A percentile compares a stretch with the other conserved stretches of the same genome.
Conservation (phyloP, 1,140 invertebrate species). For the Pogonognathellus flavescens region DNA sequence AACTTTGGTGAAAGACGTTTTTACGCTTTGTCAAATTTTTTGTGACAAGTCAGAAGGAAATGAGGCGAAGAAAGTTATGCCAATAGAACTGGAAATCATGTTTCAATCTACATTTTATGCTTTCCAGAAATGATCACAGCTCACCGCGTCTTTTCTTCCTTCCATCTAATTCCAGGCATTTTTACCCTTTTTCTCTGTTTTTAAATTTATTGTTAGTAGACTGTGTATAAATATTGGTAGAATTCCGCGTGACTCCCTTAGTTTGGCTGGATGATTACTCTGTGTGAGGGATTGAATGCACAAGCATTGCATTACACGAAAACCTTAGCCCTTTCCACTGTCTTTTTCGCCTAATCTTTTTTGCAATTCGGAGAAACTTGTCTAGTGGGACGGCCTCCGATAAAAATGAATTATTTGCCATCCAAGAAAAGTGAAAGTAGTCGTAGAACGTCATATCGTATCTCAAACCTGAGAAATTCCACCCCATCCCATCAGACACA, state of each 20-base stretch:
- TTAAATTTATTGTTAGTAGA: constrained; percentile 12
- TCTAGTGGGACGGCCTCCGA: constrained; percentile 46
- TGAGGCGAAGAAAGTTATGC: constrained; percentile 55
- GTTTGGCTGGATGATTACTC: not conserved
- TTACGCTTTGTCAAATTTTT: constrained; percentile 60
- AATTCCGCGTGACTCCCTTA: not conserved
- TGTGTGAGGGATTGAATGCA: constrained; percentile 41
- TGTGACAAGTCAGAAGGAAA: constrained; percentile 57
- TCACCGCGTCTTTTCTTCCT: not conserved
- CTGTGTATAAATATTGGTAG: constrained; percentile 14
- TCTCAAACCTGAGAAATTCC: too few species aligned
- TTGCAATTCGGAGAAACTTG: constrained; percentile 53
- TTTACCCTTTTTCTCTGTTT: not conserved
- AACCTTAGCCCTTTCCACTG: constrained; percentile 1
- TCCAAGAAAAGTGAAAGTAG: constrained; percentile 34
- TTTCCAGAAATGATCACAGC: constrained; percentile 21
- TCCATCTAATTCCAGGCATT: not conserved
- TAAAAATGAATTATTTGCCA: constrained; percentile 61
- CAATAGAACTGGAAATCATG: constrained; percentile 59
- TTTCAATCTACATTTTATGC: constrained; percentile 30
- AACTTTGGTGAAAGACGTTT: constrained; percentile 60
- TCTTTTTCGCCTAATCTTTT: constrained; percentile 41
- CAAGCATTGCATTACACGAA: constrained; percentile 28
- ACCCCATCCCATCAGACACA: too few species aligned
- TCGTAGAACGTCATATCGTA: not conserved